phyloP scores from a whole-genome alignment of 2,888 invertebrate species.

The Toxonevra muliebris region DNA sequence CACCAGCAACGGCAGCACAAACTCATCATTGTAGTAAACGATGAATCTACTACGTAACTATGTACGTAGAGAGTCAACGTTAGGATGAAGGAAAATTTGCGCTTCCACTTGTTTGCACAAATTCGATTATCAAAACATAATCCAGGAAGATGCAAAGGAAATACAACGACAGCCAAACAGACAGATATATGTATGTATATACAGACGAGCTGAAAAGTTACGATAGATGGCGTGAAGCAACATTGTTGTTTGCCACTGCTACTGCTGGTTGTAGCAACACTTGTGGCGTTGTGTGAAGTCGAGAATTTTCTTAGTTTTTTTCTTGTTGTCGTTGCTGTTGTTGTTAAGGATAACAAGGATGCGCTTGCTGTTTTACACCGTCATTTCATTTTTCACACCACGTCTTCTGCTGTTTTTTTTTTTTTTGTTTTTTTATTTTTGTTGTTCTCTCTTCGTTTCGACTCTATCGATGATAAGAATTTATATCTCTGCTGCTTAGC shows the following conservation, averaged over 20 bases:
- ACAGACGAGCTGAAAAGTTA: neutral
- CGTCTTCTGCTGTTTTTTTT: too few relatives aligned
- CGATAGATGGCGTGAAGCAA: slow-evolving; percentile 2
- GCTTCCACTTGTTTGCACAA: slow-evolving; percentile 51
- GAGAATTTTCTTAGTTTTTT: neutral
- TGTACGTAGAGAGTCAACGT: slow-evolving; percentile 5
- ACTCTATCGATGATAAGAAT: slow-evolving; percentile 4
- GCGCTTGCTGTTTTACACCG: slow-evolving; percentile 27
- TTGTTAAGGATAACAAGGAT: slow-evolving; percentile 15
- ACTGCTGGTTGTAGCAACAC: slow-evolving; percentile 40
- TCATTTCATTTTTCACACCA: slow-evolving; percentile 27
- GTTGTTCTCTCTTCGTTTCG: slow-evolving; percentile 8
- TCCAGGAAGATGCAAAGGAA: slow-evolving; percentile 23
- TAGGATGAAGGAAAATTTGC: slow-evolving; percentile 41
- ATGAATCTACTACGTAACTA: neutral
- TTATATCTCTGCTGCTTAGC: neutral
- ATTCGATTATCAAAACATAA: slow-evolving; percentile 55
- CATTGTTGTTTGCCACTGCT: slow-evolving; percentile 33
- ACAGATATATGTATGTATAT: slow-evolving; percentile 3
- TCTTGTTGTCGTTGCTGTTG: slow-evolving; percentile 1
- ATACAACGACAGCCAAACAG: neutral
- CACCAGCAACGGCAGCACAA: slow-evolving; percentile 15
- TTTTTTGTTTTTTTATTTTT: neutral
- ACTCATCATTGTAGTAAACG: too few relatives aligned
- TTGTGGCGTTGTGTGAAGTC: too few relatives aligned